Evolutionary conservation across 2,888 invertebrate species (phyloP), one percentile per base, ranked within the genome.

Genomic region (Exocentrus adspersus): DNA sequence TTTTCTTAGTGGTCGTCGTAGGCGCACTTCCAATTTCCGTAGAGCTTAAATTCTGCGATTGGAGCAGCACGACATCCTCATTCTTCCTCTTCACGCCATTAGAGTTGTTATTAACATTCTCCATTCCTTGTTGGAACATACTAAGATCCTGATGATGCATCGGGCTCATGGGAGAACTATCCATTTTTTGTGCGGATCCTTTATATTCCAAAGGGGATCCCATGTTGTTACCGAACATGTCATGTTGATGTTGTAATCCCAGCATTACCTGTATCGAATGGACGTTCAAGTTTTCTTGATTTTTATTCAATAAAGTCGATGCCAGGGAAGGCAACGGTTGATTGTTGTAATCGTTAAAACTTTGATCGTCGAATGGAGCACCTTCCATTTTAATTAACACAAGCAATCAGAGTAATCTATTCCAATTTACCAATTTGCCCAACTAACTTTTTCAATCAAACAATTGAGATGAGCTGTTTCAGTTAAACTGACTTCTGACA

Each of bases 311-410:
- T 61, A 83, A 72, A 45, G 82, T 80, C 62, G 81, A 79, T 70
- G 78, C 82, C 57, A 83, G 69, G 42, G 82, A 81, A 12, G 84
- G 81, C 43, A 85, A 72, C 16, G 85, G 84, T 51, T 86, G 88
- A 72, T 86, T 87, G 24, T 86, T 87, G 77, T 92, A 93, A 82
- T 93, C 93, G 71, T 88, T 86, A 81, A 93, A 93, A 79, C 91
- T 89, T 77, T 91, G 90, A 79, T 93, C 93, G 80, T 93, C 93
- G 83, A 93, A 86, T 28, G 87, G 87, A 53, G 83, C 84, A 72
- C 85, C 90, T 82, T 92, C 92, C 91, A 93, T 60, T 64, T 66
- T 82, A 82, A 71, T 76, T 73, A 62, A 68, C 63, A 72, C 65
- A 75, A 70, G 52, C 67, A 80, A 81, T 80, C 80, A 79, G 77